Percentiles rank a stretch among this genome's conserved stretches.
Conservation (phyloP, 1,140 invertebrate genomes). For the Zaprionus taronus region DNA sequence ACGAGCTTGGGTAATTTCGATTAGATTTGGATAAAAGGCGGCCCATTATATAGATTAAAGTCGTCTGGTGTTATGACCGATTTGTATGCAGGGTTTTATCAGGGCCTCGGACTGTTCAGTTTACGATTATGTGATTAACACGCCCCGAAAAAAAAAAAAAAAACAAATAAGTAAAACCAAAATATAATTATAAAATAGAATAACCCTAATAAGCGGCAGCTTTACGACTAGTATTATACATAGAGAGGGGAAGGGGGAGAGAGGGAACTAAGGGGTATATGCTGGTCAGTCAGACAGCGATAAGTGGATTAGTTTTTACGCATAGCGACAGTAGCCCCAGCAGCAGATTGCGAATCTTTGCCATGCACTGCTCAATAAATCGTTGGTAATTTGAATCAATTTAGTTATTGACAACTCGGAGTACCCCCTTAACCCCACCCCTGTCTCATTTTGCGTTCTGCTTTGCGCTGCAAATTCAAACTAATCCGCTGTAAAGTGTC, state of each 20-base stretch:
- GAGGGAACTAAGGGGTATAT: not conserved
- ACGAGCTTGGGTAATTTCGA: conserved; percentile 46
- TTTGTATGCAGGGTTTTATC: conserved; percentile 55
- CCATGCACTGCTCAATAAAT: conserved; percentile 58
- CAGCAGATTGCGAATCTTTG: not conserved
- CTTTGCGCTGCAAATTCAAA: conserved; percentile 67
- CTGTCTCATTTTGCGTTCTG: conserved; percentile 57
- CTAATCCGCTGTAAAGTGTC: conserved; percentile 78
- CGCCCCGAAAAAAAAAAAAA: conserved; percentile 1
- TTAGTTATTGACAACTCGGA: conserved; percentile 48
- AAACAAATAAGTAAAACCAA: not conserved
- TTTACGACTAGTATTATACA: conserved; percentile 5
- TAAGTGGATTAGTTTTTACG: conserved; percentile 64
- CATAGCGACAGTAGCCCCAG: conserved; percentile 40
- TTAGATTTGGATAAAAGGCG: conserved; percentile 83
- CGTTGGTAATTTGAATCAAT: conserved; percentile 67
- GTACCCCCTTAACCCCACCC: not conserved
- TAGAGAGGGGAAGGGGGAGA: not conserved
- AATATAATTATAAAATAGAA: conserved; percentile 1
- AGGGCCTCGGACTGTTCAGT: not conserved
- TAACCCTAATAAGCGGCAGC: conserved; percentile 16
- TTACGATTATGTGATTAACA: conserved; percentile 52
- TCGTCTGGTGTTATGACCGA: conserved; percentile 54
- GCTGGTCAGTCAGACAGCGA: conserved; percentile 13
- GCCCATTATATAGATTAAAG: conserved; percentile 76